phyloP scores from a whole-genome alignment of 2,797 vertebrate genomes.

The Gallinago stenura region DNA sequence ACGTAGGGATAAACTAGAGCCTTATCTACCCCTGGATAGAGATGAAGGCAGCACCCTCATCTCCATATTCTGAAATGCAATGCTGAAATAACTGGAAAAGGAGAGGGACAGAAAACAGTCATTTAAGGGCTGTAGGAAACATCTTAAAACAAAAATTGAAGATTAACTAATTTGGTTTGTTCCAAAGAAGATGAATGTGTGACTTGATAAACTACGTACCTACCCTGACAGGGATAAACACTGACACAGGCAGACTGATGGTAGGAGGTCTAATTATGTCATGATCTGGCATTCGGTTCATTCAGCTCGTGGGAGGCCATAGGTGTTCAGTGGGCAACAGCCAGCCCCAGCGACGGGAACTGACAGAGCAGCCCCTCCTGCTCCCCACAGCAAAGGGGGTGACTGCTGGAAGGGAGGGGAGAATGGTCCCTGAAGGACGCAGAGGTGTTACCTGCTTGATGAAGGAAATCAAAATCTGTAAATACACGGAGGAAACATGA shows the following conservation, averaged over 20 bases:
- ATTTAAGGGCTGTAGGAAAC: not conserved
- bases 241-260: accelerated
- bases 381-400: too few relatives aligned
- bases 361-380: too few relatives aligned
- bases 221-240: not conserved
- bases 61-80: not conserved
- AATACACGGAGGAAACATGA: accelerated
- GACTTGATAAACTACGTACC: not conserved
- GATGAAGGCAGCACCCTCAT: too few relatives aligned
- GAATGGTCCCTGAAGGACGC: accelerated
- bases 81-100: not conserved
- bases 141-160: not conserved
- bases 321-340: not conserved
- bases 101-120: not conserved
- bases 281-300: too few relatives aligned
- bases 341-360: accelerated
- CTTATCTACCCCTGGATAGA: not conserved
- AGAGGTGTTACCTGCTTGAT: not conserved
- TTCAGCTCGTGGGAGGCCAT: accelerated
- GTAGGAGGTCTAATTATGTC: accelerated
- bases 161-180: not conserved
- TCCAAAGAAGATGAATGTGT: not conserved
- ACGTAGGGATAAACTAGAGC: not conserved
- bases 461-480: not conserved
- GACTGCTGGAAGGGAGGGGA: not conserved